Evolutionary conservation across 2,797 vertebrate species (phyloP), one percentile per base, ranked within the genome.

Genomic region (Malacoctenus gilli): DNA sequence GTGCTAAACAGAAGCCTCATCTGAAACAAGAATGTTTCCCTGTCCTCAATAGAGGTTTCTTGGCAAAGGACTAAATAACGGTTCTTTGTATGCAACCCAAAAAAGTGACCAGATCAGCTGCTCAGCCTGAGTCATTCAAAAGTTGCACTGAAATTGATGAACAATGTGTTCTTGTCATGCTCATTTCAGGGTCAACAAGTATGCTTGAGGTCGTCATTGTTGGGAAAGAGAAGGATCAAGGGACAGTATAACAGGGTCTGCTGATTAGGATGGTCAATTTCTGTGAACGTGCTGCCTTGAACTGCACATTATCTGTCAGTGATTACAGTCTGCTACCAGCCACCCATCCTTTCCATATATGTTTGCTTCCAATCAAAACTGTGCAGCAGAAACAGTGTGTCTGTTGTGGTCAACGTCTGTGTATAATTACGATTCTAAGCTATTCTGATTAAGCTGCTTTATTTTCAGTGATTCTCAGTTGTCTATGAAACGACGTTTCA

Each of bases 101-200:
- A 1, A 23, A 56, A 16, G 2, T 37, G 31, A 3, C 2, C 2
- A 2, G 18, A n/a, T 69, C 36, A 55, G n/a, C 31, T 52, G 41
- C 13, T 28, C 8, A 28, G 55, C 2, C 28, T 16, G 13, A 19
- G 28, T 34, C n/a, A 19, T n/a, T 51, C 12, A 19, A 40, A 40
- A 66, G 10, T 40, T 31, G 18, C 4, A 10, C 25, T 64, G 25
- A 18, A 20, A 28, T 20, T 9, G 12, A 37, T 32, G 25, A 54
- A 55, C 40, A 71, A 5, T 38, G 16, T 19, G 18, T 34, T 12
- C 8, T n/a, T 10, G 34, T 21, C 31, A 32, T 67, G 19, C 14
- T 35, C 4, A 16, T n/a, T 15, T 21, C n/a, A 20, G 5, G 13
- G 30, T 32, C 8, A 32, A 28, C 25, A 28, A 28, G 9, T 28